Conservation (phyloP, 2,113 vertebrate genomes). For the Drymodes brunneopygia region DNA sequence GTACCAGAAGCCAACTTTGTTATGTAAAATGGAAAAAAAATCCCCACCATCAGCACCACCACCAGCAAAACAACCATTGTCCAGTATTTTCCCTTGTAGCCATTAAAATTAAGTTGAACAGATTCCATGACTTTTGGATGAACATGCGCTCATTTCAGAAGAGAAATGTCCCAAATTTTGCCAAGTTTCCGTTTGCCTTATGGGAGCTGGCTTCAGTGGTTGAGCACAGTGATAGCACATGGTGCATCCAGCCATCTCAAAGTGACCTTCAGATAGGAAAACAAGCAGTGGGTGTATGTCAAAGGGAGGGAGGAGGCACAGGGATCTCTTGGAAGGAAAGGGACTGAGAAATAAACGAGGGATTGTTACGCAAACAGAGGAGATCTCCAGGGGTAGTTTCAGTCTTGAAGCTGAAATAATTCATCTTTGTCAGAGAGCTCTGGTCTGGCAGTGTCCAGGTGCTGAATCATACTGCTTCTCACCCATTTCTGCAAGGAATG, state of each 20-base stretch:
- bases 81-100: background rate
- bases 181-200: background rate
- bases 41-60: background rate
- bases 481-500: accelerated
- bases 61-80: background rate
- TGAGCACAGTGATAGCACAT: background rate
- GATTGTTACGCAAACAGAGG: background rate
- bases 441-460: background rate
- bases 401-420: background rate
- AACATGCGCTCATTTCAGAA: background rate
- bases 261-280: background rate
- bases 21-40: background rate
- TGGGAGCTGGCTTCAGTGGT: background rate
- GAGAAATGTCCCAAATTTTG: background rate
- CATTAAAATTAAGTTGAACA: background rate
- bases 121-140: background rate
- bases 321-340: background rate
- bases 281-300: background rate
- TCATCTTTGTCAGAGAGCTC: background rate
- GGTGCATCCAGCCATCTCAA: background rate
- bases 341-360: background rate
- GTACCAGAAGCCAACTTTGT: background rate
- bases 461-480: background rate
- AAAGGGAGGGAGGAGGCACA: background rate
- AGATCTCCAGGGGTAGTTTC: background rate